Percentiles rank a stretch among this genome's conserved stretches.
These are phyloP conservation scores for Odocoileus hemionus DNA, from an alignment of 2,113 vertebrate species.

Conservation along the genomic window DNA sequence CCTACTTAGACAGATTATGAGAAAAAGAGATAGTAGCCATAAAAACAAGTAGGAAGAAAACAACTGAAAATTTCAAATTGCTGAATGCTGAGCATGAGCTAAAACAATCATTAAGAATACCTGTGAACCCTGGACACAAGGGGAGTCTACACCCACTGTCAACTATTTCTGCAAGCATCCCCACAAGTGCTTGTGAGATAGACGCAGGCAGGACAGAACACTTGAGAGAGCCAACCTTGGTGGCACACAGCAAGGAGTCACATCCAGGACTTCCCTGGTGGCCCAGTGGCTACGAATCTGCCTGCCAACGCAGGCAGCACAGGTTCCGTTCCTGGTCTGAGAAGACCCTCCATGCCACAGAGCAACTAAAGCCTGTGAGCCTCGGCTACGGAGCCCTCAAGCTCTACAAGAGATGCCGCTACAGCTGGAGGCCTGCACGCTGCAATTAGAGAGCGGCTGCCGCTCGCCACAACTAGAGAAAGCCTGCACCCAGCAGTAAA, in stretches of 20 bases:
- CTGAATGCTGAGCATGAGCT: neutral
- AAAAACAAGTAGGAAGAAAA: neutral
- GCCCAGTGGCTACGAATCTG: neutral
- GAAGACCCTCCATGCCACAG: neutral
- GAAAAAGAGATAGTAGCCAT: neutral
- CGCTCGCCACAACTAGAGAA: neutral
- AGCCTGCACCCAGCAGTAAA: neutral
- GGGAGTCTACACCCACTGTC: neutral
- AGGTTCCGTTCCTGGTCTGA: neutral
- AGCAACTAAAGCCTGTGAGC: neutral
- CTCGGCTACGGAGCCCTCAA: neutral
- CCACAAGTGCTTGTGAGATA: neutral
- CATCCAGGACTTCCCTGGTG: neutral
- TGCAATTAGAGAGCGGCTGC: neutral
- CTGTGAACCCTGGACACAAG: too few relatives aligned
- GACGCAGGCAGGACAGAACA: neutral
- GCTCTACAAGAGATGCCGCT: neutral
- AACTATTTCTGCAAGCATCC: neutral
- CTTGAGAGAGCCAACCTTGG: neutral
- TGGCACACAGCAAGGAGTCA: neutral
- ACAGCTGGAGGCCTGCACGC: neutral
- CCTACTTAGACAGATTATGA: neutral
- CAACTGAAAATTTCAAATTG: neutral
- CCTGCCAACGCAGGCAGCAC: neutral
- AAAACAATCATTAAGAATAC: neutral